Evolutionary conservation across 2,888 invertebrate species (phyloP), one percentile per base, ranked within the genome.

Genomic region (Drosophila fungiperda): DNA sequence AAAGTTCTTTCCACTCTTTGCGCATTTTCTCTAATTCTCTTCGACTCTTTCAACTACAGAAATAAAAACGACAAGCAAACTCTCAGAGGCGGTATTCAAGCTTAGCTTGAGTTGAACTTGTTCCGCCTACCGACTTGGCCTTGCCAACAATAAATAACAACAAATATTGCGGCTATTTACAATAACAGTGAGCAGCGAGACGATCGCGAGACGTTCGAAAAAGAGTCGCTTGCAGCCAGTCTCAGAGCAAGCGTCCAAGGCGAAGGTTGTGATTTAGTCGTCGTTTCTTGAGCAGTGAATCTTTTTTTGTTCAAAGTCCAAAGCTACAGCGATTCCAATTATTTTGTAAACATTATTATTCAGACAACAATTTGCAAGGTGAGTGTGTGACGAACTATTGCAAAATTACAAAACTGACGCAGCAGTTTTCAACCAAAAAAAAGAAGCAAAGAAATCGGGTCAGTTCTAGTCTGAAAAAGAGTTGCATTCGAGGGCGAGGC

Each of bases 261-360:
- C 90, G 90, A 92, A 92, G 92, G 92, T 92, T 92, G 91, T 87
- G 66, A 61, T 73, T 65, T 61, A 64, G 68, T 67, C 40, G 57
- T 58, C 35, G 50, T 38, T 60, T 58, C 52, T 55, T 59, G 35
- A 26, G 26, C 65, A 59, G 57, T 49, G 40, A 69, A 42, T 64
- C 57, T 55, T 38, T 49, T 40, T 5, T 29, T 75, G 84, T 86
- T 67, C 72, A 83, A 87, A 86, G 76, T 83, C 73, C 76, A 82
- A 60, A 54, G 11, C 52, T 35, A 40, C 68, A 66, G 50, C 50
- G 71, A 59, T 73, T 66, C 53, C 68, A 69, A 61, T 68, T 38
- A 38, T 26, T 49, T 49, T 62, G 26, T 53, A 71, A 45, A 73
- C 53, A 67, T 50, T 63, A 75, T 49, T 58, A 75, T 49, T 58